These are phyloP conservation scores for Cariama cristata DNA, from an alignment of 2,113 vertebrate genomes.

Conservation along the genomic window DNA sequence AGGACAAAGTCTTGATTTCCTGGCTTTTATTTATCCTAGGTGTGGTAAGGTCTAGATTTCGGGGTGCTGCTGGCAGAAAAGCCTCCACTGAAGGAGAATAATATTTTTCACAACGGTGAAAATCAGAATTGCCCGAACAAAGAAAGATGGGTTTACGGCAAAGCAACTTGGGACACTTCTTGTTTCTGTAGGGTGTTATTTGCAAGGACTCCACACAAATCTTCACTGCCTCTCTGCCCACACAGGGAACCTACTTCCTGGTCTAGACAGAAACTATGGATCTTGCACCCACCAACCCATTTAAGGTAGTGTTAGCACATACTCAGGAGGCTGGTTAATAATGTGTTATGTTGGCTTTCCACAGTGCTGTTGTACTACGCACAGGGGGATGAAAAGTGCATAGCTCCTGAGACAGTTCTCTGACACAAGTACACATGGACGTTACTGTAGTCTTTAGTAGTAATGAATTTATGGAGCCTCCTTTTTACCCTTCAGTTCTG, in stretches of 20 bases:
- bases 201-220: background rate
- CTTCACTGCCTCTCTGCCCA: background rate
- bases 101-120: background rate
- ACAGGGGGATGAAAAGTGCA: rapidly evolving
- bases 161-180: background rate
- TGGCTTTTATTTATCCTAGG: background rate
- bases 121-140: background rate
- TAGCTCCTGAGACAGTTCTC: background rate
- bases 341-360: background rate
- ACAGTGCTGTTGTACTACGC: rapidly evolving
- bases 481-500: background rate
- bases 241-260: background rate
- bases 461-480: rapidly evolving
- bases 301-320: background rate
- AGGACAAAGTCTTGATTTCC: background rate
- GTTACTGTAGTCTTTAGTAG: background rate
- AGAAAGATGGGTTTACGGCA: background rate
- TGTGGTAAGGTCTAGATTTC: background rate
- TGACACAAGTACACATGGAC: background rate
- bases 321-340: background rate
- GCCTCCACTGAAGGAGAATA: background rate
- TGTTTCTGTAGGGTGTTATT: background rate
- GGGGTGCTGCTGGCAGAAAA: background rate
- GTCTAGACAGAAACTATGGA: background rate
- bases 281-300: background rate